Conservation (phyloP, 2,113 vertebrate genomes). For the Apus apus region DNA sequence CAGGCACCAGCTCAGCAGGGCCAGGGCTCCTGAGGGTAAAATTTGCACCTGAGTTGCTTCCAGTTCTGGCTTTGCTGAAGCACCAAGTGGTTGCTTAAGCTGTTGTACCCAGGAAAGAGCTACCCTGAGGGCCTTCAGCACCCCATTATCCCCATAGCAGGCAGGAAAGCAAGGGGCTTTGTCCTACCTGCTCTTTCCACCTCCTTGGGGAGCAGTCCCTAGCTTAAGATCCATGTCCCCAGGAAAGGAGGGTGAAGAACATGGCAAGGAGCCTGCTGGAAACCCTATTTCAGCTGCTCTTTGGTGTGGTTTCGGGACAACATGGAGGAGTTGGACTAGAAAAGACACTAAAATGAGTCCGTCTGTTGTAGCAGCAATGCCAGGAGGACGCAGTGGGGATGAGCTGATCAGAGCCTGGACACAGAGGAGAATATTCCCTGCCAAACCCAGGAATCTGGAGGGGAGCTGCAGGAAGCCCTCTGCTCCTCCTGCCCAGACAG, state of each 20-base stretch:
- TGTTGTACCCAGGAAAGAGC: not conserved
- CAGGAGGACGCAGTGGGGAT: not conserved
- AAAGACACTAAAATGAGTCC: not conserved
- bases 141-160: too few species aligned
- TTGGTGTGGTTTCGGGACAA: not conserved
- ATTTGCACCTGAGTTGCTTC: not conserved
- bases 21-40: not conserved
- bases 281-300: not conserved
- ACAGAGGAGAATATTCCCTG: not conserved
- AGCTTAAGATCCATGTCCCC: not conserved
- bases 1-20: not conserved
- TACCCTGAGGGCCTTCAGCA: not conserved
- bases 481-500: not conserved
- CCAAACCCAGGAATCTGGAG: not conserved
- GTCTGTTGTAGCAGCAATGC: not conserved
- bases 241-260: not conserved
- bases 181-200: not conserved
- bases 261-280: not conserved
- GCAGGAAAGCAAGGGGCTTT: not conserved
- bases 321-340: not conserved
- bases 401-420: not conserved
- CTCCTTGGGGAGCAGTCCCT: not conserved
- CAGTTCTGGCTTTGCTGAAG: not conserved
- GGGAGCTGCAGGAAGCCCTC: not conserved
- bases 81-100: not conserved